A percentile compares a stretch with the other conserved stretches of the same genome.
Conservation (phyloP, 2,113 vertebrate species). For the Podarcis raffonei region DNA sequence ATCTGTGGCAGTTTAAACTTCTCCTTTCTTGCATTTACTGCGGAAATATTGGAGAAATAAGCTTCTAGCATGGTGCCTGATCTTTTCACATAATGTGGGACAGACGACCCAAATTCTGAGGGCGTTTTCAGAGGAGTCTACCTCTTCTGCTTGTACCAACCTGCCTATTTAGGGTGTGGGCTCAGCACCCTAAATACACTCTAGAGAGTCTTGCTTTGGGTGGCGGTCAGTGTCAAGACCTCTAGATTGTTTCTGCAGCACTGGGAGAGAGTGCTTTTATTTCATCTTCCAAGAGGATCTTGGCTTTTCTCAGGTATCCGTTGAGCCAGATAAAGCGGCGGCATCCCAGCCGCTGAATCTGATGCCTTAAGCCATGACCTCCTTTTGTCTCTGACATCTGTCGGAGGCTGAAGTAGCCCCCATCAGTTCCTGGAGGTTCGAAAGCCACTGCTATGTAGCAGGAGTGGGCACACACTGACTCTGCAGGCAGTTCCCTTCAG, state of each 20-base stretch:
- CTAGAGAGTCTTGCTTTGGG: no score
- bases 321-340: not conserved
- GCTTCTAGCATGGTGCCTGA: not conserved
- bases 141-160: no score
- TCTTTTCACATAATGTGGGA: no score
- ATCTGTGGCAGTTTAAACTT: not conserved
- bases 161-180: not conserved
- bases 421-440: not conserved
- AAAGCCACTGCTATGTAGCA: not conserved
- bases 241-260: not conserved
- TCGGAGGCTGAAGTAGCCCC: not conserved
- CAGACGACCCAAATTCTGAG: not conserved
- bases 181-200: no score
- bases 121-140: not conserved
- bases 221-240: no score
- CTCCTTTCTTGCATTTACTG: not conserved
- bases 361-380: slow-evolving; percentile 23
- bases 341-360: not conserved
- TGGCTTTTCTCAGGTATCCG: not conserved
- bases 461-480: no score
- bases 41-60: not conserved
- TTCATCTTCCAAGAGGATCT: no score
- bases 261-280: not conserved
- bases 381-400: slow-evolving; percentile 30
- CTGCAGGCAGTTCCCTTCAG: not conserved